A percentile compares a stretch with the other conserved stretches of the same genome.
Evolutionary conservation across 2,113 vertebrate genomes (phyloP).

Genomic region (Cephalopterus ornatus): DNA sequence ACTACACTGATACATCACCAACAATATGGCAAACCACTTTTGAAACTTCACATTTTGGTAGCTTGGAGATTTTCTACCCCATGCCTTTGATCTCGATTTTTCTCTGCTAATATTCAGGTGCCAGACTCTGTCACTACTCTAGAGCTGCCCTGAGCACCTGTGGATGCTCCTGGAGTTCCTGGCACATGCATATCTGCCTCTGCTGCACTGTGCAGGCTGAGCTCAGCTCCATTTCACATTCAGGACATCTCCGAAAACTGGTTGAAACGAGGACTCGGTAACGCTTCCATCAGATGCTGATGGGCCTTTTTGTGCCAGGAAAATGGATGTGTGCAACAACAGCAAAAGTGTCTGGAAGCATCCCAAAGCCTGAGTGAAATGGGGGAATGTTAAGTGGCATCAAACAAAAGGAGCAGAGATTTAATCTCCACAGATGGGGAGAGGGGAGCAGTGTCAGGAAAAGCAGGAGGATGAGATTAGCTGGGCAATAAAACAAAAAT

Average conservation of each 20-base stretch:
- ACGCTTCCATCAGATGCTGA: constrained; percentile 26
- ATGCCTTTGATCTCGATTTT: neutral
- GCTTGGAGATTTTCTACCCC: neutral
- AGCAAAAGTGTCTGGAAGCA: constrained; percentile 51
- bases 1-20: neutral
- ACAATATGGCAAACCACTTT: neutral
- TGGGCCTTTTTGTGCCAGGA: constrained; percentile 30
- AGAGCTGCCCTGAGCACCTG: neutral
- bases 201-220: neutral
- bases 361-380: constrained; percentile 45
- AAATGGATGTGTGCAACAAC: constrained; percentile 31
- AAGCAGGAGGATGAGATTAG: constrained; percentile 65
- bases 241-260: neutral
- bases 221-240: neutral
- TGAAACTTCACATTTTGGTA: neutral
- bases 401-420: constrained; percentile 46
- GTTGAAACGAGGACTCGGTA: neutral
- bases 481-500: constrained; percentile 56
- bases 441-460: constrained; percentile 25
- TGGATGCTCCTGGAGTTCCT: neutral
- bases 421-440: constrained; percentile 58
- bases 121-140: neutral
- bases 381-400: constrained; percentile 54
- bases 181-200: neutral
- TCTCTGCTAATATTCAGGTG: neutral